Conservation (phyloP, 2,797 vertebrate genomes). For the Oryzias sinensis region DNA sequence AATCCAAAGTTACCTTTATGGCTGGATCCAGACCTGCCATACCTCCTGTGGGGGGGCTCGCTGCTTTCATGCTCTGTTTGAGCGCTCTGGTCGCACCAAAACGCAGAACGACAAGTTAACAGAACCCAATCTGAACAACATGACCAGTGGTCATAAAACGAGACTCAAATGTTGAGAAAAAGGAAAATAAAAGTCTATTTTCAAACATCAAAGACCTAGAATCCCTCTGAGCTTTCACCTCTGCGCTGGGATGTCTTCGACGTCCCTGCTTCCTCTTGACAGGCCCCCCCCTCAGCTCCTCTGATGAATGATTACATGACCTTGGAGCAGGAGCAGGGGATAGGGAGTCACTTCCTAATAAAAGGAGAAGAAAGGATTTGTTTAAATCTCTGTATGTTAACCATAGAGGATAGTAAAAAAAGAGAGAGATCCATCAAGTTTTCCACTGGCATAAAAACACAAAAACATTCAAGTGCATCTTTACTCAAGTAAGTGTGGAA, state of each 20-base stretch:
- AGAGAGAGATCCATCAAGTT: no score
- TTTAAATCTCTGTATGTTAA: background rate
- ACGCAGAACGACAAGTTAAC: background rate
- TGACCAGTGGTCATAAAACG: background rate
- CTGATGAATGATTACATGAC: conserved; percentile 75
- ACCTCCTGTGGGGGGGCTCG: conserved; percentile 42
- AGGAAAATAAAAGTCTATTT: background rate
- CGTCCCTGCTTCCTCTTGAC: conserved; percentile 59
- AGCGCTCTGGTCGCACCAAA: conserved; percentile 70
- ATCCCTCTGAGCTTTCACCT: conserved; percentile 70
- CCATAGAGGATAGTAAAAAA: no score
- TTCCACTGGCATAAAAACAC: no score
- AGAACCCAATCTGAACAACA: background rate
- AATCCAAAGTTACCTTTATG: conserved; percentile 67
- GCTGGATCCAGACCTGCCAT: conserved; percentile 46
- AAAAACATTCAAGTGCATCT: no score
- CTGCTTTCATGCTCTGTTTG: conserved; percentile 73
- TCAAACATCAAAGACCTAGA: background rate
- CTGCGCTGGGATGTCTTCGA: conserved; percentile 75
- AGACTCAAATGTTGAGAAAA: background rate
- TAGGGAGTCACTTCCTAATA: conserved; percentile 83
- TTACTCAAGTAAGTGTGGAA: no score
- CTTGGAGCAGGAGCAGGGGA: conserved; percentile 66
- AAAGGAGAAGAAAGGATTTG: background rate
- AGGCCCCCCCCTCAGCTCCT: conserved; percentile 75